Conservation (phyloP, 2,113 vertebrate genomes). For the Oncorhynchus masou region DNA sequence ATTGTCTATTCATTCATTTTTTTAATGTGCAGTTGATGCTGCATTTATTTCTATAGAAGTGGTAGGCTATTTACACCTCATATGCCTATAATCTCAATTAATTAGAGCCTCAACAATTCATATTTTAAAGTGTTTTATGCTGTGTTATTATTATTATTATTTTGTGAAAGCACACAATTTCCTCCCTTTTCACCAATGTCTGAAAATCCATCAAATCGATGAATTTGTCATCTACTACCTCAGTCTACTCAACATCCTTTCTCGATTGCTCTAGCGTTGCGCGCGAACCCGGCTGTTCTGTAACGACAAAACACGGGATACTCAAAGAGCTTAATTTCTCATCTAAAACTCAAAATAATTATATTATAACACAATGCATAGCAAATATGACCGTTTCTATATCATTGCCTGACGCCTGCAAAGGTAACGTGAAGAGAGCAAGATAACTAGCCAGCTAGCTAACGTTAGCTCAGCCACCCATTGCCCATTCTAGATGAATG, state of each 20-base stretch:
- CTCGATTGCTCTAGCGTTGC: constrained; percentile 46
- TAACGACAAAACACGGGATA: neutral
- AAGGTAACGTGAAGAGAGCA: neutral
- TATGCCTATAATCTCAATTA: neutral
- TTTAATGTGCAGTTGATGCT: no score
- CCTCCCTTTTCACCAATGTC: no score
- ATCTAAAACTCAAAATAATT: no score
- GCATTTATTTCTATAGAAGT: no score
- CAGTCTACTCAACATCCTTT: neutral
- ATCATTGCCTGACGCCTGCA: neutral
- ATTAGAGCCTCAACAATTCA: neutral
- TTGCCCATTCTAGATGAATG: neutral
- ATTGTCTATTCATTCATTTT: no score
- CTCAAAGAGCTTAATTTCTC: no score
- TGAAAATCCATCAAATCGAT: constrained; percentile 22
- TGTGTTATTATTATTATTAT: neutral
- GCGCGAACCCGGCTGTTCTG: constrained; percentile 25
- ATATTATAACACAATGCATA: neutral
- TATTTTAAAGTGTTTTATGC: neutral
- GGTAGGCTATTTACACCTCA: no score
- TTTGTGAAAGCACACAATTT: neutral
- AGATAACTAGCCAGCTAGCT: neutral
- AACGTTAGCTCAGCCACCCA: neutral
- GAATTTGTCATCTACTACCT: constrained; percentile 38
- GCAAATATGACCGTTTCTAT: neutral